These are phyloP conservation scores for Yponomeuta sedellus DNA, from an alignment of 2,888 invertebrate species.

Conservation along the genomic window DNA sequence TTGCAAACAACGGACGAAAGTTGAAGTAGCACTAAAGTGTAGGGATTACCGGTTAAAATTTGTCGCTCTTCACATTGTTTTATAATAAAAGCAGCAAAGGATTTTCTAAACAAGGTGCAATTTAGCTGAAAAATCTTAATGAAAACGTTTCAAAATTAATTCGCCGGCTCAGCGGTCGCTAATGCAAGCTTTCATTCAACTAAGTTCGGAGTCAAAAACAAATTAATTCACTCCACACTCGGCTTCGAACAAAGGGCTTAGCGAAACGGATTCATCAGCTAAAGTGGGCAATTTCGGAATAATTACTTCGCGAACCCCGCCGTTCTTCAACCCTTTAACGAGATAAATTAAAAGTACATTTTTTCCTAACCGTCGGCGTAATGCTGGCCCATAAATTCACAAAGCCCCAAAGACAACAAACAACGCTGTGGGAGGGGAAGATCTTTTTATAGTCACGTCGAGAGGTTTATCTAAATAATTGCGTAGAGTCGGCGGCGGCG, in stretches of 20 bases:
- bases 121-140: conserved; percentile 5
- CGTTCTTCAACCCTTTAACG: conserved; percentile 77
- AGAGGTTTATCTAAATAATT: conserved; percentile 77
- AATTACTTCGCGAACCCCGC: conserved; percentile 72
- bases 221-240: conserved; percentile 67
- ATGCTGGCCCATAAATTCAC: conserved; percentile 70
- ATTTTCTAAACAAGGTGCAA: background rate
- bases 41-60: too few species aligned
- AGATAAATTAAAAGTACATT: conserved; percentile 77
- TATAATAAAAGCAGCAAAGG: background rate
- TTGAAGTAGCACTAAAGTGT: too few species aligned
- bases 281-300: conserved; percentile 75
- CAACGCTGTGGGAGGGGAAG: conserved; percentile 61
- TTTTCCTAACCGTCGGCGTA: conserved; percentile 71
- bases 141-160: conserved; percentile 27
- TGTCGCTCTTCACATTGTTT: background rate
- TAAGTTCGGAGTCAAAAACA: conserved; percentile 56
- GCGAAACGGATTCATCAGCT: conserved; percentile 70
- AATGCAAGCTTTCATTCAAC: conserved; percentile 66
- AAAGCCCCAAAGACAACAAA: conserved; percentile 75
- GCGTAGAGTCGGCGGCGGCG: conserved; percentile 65
- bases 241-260: conserved; percentile 55
- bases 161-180: conserved; percentile 41
- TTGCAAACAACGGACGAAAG: too few species aligned
- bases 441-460: conserved; percentile 75